Conservation (phyloP, 2,888 invertebrate genomes). For the Aplocera efformata region DNA sequence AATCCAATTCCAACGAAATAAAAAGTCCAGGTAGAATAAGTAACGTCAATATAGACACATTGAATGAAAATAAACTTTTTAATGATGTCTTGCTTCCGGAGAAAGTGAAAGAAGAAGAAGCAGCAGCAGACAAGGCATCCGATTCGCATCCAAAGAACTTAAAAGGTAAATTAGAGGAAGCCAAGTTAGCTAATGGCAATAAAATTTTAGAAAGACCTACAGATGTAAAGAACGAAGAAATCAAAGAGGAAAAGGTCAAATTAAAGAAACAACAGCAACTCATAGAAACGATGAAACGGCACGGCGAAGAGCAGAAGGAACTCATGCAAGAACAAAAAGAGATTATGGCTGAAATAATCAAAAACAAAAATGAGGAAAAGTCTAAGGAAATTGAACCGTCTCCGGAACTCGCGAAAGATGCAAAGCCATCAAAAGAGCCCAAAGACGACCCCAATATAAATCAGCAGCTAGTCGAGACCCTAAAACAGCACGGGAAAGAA, state of each 20-base stretch:
- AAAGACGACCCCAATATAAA: conserved; percentile 15
- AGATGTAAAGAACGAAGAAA: conserved; percentile 28
- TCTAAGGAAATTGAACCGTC: conserved; percentile 59
- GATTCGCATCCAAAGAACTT: conserved; percentile 61
- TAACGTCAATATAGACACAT: conserved; percentile 43
- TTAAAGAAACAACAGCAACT: conserved; percentile 69
- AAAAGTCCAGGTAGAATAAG: conserved; percentile 39
- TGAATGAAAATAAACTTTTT: conserved; percentile 14
- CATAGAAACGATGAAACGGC: conserved; percentile 83
- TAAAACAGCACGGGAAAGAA: conserved; percentile 85
- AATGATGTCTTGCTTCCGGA: conserved; percentile 26
- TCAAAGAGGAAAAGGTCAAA: conserved; percentile 40
- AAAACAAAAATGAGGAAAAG: conserved; percentile 74
- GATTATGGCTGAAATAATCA: conserved; percentile 81
- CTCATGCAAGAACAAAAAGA: conserved; percentile 84
- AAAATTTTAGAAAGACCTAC: conserved; percentile 38
- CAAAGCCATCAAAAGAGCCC: conserved; percentile 6
- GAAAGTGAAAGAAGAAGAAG: conserved; percentile 35
- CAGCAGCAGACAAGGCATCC: conserved; percentile 40
- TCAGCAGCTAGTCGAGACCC: conserved; percentile 77
- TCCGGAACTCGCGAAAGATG: too few relatives aligned
- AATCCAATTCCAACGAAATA: conserved; percentile 58
- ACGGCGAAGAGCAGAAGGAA: conserved; percentile 84
- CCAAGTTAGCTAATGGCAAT: conserved; percentile 42
- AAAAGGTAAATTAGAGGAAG: conserved; percentile 45